Conservation (phyloP, 2,797 vertebrate species). For the Microctenopoma lineatum region DNA sequence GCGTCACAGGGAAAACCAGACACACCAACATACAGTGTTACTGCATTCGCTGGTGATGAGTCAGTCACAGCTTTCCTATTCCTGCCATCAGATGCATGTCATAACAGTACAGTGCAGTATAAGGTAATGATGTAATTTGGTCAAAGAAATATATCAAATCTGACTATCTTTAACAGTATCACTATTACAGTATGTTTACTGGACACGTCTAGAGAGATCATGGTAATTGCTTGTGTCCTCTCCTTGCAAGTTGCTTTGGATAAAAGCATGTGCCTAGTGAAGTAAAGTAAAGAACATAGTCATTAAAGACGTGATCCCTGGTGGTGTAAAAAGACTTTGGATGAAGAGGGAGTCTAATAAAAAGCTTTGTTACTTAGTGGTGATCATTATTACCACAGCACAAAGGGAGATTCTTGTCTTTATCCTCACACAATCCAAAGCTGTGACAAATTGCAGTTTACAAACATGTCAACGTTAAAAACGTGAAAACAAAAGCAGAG, state of each 20-base stretch:
- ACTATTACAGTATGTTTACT: background rate
- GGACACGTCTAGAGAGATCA: background rate
- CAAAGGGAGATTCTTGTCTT: too few species aligned
- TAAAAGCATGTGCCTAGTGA: too few species aligned
- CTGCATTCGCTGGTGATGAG: slow-evolving; percentile 39
- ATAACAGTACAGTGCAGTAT: background rate
- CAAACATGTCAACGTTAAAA: background rate
- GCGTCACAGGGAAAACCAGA: slow-evolving; percentile 18
- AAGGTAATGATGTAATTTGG: background rate
- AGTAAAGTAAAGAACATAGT: background rate
- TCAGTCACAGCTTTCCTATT: slow-evolving; percentile 30
- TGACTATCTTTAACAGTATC: background rate
- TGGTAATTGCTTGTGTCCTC: too few species aligned
- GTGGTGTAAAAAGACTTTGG: background rate
- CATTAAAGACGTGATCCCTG: slow-evolving; percentile 1
- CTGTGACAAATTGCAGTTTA: slow-evolving; percentile 1
- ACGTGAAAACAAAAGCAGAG: background rate
- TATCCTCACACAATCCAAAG: background rate
- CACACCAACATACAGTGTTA: slow-evolving; percentile 12
- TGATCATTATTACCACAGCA: background rate
- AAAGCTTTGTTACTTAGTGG: slow-evolving; percentile 2
- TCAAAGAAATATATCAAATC: background rate
- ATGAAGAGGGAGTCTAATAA: slow-evolving; percentile 1
- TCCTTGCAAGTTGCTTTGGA: too few species aligned
- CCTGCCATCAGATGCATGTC: slow-evolving; percentile 12